phyloP scores from a whole-genome alignment of 92 coral and sea anemone species.

The Umimayanthus chanpuru region DNA sequence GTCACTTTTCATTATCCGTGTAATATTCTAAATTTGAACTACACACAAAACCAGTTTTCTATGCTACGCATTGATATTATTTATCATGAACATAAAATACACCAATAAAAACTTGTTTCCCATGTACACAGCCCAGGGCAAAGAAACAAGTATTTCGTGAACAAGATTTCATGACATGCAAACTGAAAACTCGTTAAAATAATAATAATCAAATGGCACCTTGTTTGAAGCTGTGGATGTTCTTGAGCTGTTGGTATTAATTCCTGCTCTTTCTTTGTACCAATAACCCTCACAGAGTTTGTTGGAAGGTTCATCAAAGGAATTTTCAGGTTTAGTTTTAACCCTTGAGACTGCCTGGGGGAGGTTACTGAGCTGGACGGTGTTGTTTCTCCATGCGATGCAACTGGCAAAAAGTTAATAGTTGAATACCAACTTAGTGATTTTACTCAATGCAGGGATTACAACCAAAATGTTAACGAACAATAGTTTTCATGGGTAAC shows the following conservation, averaged over 20 bases:
- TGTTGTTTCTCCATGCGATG: constrained; percentile 24
- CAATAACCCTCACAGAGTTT: not conserved
- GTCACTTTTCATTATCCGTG: no score
- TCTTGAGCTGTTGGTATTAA: not conserved
- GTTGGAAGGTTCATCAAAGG: not conserved
- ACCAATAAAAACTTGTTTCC: not conserved
- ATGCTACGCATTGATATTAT: no score
- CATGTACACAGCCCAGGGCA: not conserved
- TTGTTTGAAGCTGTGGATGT: not conserved
- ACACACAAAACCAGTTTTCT: no score
- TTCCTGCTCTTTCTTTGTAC: not conserved
- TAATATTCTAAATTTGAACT: no score
- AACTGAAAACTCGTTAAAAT: not conserved
- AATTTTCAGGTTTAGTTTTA: constrained; percentile 3
- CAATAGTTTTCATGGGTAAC: no score
- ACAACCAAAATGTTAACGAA: no score
- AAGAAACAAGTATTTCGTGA: no score
- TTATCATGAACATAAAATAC: no score
- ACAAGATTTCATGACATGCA: no score
- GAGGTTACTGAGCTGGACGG: not conserved
- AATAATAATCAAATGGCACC: not conserved
- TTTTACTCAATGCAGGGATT: no score
- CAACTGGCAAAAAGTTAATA: not conserved
- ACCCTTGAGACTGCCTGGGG: not conserved
- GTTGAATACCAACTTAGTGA: not conserved